phyloP scores from a whole-genome alignment of 2,113 vertebrate genomes.

The Pseudopodoces humilis region DNA sequence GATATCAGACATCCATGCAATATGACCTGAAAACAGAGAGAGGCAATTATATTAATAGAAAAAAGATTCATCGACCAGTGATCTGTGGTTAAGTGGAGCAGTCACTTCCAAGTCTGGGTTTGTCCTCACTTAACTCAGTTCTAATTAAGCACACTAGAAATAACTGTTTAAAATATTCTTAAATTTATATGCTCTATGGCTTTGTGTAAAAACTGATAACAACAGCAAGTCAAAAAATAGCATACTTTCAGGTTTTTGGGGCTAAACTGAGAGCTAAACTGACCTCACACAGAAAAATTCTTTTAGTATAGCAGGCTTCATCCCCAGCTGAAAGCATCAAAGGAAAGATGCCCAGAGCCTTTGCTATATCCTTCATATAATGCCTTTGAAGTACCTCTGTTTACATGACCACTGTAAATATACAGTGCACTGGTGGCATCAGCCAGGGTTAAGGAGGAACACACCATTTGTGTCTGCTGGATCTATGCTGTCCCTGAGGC shows the following conservation, averaged over 20 bases:
- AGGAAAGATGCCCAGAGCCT: background rate
- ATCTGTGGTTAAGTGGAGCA: background rate
- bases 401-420: background rate
- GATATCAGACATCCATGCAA: background rate
- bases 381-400: background rate
- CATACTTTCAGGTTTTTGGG: background rate
- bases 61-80: background rate
- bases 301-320: background rate
- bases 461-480: background rate
- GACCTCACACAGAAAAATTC: background rate
- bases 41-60: background rate
- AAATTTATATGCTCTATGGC: background rate
- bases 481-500: background rate
- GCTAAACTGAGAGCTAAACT: conserved; percentile 5
- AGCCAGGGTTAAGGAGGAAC: background rate
- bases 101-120: background rate
- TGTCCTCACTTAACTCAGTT: conserved; percentile 26
- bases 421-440: background rate
- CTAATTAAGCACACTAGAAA: conserved; percentile 25
- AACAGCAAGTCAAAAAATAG: background rate
- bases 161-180: conserved; percentile 13
- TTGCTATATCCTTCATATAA: background rate
- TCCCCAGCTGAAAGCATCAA: background rate
- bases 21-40: background rate
- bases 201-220: conserved; percentile 19